Base-by-base conservation (phyloP, 2,888 invertebrate genomes). In the Nysson spinosus region DNA sequence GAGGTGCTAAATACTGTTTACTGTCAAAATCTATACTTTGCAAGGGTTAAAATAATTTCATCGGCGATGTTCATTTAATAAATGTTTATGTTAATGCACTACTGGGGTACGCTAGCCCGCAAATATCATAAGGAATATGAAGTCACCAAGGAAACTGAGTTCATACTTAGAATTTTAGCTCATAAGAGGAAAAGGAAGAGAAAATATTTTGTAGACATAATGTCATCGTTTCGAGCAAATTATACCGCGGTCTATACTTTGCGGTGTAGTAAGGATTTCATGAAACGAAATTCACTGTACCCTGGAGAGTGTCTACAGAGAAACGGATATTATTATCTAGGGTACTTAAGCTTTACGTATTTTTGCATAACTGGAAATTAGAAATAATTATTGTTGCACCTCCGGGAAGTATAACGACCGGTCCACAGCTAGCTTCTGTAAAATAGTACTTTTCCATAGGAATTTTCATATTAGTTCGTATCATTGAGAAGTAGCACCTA, bases 331-430 rank as follows among this genome's bases (percentile, higher is more conserved):
- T 81, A 81, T 81, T 81, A 82, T 80, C 78, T 69, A 46, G 55
- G 65, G 75, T 82, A 68, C 79, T 83, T 79, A 75, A 77, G 78
- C 73, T 78, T 78, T 74, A 76, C 75, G 77, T 77, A 83, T 82
- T 83, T 82, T 82, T 81, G 78, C 81, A 79, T 81, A 79, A 80
- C 78, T 75, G 71, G 81, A 79, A 83, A 83, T 83, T 82, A 81
- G 78, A 82, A 83, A 74, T 83, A 83, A 83, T 81, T 83, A 73
- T 76, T 75, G 78, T 82, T 75, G 73, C 69, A 67, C 82, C 75
- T 74, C 35, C 24, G 80, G 78, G 79, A 75, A 30, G 42, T 22
- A 19, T 11, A 17, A 44, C 3, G 44, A 34, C 30, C 32, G 14
- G 22, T 34, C 40, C 43, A 56, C 42, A 51, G 11, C 34, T 16